Base-by-base conservation (phyloP, 1,140 invertebrate species). In the Zophobas atratus region DNA sequence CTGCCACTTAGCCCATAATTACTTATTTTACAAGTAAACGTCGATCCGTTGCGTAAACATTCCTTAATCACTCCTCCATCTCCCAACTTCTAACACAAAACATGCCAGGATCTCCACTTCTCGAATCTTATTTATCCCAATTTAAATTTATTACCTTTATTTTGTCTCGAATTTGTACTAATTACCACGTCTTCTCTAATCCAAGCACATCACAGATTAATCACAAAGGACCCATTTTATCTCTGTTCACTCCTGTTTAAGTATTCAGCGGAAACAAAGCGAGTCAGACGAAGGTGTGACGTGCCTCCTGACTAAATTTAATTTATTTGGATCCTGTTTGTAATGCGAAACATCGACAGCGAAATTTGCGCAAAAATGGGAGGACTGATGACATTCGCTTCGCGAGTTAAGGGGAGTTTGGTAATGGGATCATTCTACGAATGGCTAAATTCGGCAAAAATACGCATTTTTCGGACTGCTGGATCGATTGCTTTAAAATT, bases 311-410 rank as follows among this genome's bases (percentile, higher is more conserved):
- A 6, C 49, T 20, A 53, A 53, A 53, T 53, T 53, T 6, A 53
- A 53, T 53, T 53, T 53, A 53, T 53, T 53, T 20, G 49, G 20
- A 53, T 53, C 49, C 49, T 20, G 5, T 46, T 46, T 4, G 43
- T 3, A 46, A 8, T 20, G 20, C 20, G 20, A 20, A 20, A 20
- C 20, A 20, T 20, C 20, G 49, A 53, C 49, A 53, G 20, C 2
- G 20, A 53, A 53, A 53, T 4, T 46, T 4, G 43, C 3, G 43
- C 43, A 46, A 46, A 46, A 46, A 46, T 46, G 43, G 8, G 3
- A 8, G 8, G 8, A 8, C 43, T 46, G 20, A 20, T 20, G 20
- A 20, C 20, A 20, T 20, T 20, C 20, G 20, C 20, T 20, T 20
- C 20, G 20, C 20, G 20, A 20, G 20, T 20, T 20, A 20, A 20